Evolutionary conservation across 2,888 invertebrate genomes (phyloP).

Genomic region (Elegia similella): DNA sequence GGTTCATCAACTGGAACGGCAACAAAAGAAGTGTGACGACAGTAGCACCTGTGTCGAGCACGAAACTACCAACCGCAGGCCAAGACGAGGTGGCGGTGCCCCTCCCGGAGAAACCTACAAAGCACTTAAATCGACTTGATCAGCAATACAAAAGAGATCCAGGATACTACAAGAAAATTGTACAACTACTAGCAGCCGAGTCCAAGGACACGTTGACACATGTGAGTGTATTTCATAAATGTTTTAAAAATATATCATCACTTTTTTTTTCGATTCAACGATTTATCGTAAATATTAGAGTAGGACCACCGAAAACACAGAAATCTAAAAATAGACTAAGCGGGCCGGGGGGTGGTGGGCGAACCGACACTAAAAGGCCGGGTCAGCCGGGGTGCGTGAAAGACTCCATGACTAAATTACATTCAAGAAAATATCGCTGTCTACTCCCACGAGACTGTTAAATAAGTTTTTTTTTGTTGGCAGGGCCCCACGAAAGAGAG

Average conservation of each 20-base stretch:
- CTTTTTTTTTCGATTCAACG: background rate
- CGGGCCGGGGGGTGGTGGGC: slow-evolving; percentile 71
- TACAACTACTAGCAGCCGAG: slow-evolving; percentile 70
- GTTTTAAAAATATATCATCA: background rate
- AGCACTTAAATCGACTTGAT: slow-evolving; percentile 50
- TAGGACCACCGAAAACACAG: slow-evolving; percentile 49
- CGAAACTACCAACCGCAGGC: slow-evolving; percentile 52
- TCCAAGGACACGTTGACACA: slow-evolving; percentile 76
- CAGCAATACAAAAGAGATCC: slow-evolving; percentile 48
- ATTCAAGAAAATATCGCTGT: slow-evolving; percentile 34
- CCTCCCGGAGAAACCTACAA: slow-evolving; percentile 76
- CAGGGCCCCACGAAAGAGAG: slow-evolving; percentile 60
- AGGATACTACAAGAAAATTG: slow-evolving; percentile 75
- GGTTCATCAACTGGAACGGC: slow-evolving; percentile 76
- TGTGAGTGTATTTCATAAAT: slow-evolving; percentile 65
- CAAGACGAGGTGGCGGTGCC: slow-evolving; percentile 85
- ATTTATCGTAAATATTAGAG: slow-evolving; percentile 20
- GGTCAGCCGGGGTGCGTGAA: slow-evolving; percentile 63
- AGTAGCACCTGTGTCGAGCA: slow-evolving; percentile 49
- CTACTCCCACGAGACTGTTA: slow-evolving; percentile 18
- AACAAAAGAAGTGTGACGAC: slow-evolving; percentile 73
- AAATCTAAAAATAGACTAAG: slow-evolving; percentile 77
- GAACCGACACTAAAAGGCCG: slow-evolving; percentile 68
- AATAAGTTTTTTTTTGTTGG: slow-evolving; percentile 36
- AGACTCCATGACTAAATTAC: slow-evolving; percentile 37